These are phyloP conservation scores for Microcebus ravelobensis DNA, from an alignment of 2,113 vertebrate genomes.

Conservation along the genomic window DNA sequence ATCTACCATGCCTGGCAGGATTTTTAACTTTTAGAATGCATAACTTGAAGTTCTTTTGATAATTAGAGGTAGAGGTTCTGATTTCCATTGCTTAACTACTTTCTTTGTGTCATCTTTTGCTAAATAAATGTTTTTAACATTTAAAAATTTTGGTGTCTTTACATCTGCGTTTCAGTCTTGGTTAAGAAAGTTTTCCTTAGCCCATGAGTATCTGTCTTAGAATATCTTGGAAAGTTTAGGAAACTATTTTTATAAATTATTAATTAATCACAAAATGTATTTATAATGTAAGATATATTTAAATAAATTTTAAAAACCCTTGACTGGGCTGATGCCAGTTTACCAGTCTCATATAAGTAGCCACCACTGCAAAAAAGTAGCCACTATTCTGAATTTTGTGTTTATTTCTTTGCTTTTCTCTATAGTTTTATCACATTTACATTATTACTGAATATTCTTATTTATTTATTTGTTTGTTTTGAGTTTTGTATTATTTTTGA, in stretches of 20 bases:
- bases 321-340: neutral
- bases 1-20: too few species aligned
- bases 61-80: neutral
- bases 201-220: neutral
- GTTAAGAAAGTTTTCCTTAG: neutral
- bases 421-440: neutral
- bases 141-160: neutral
- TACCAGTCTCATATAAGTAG: neutral
- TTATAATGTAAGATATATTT: neutral
- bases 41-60: neutral
- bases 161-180: neutral
- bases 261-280: neutral
- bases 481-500: neutral
- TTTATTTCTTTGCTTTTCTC: neutral
- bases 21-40: neutral
- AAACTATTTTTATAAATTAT: conserved; percentile 1
- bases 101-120: neutral
- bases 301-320: neutral
- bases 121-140: neutral
- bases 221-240: neutral
- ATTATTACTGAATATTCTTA: conserved; percentile 13
- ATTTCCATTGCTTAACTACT: neutral
- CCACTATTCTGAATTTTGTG: neutral
- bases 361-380: neutral
- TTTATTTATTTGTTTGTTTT: neutral